phyloP scores from a whole-genome alignment of 2,888 invertebrate genomes.

The Heterodera filipjevi region DNA sequence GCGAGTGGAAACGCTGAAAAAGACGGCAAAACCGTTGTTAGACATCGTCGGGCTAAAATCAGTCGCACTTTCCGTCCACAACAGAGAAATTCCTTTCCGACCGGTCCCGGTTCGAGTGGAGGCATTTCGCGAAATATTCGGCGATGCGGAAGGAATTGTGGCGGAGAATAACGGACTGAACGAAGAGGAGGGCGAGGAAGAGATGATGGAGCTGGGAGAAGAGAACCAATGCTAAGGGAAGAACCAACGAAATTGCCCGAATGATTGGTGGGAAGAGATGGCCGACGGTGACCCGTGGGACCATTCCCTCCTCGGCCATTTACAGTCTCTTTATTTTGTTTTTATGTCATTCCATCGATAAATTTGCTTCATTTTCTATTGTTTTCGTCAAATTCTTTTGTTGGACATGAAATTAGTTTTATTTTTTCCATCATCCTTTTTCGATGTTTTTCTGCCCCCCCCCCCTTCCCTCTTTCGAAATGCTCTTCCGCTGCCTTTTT shows the following conservation, averaged over 20 bases:
- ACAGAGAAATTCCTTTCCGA: conserved; percentile 19
- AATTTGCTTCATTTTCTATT: not conserved
- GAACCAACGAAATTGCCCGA: too few species aligned
- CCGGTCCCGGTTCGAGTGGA: conserved; percentile 25
- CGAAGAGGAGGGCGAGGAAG: not conserved
- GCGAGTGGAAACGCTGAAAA: conserved; percentile 2
- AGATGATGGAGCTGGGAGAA: not conserved
- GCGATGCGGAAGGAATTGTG: not conserved
- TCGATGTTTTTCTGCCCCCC: not conserved
- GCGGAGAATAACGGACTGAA: not conserved
- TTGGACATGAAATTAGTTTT: not conserved
- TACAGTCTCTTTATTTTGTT: not conserved
- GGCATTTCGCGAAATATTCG: conserved; percentile 32
- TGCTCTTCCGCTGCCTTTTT: not conserved
- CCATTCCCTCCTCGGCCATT: not conserved
- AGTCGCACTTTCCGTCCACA: conserved; percentile 22
- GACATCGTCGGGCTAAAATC: conserved; percentile 34
- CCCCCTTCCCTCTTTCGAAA: not conserved
- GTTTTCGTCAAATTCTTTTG: not conserved
- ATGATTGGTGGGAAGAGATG: too few species aligned
- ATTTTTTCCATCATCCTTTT: not conserved
- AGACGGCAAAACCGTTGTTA: conserved; percentile 26
- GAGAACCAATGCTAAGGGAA: not conserved
- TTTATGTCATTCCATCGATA: not conserved
- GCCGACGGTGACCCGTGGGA: too few species aligned